Conservation (phyloP, 2,888 invertebrate species). For the Poecilus cupreus region DNA sequence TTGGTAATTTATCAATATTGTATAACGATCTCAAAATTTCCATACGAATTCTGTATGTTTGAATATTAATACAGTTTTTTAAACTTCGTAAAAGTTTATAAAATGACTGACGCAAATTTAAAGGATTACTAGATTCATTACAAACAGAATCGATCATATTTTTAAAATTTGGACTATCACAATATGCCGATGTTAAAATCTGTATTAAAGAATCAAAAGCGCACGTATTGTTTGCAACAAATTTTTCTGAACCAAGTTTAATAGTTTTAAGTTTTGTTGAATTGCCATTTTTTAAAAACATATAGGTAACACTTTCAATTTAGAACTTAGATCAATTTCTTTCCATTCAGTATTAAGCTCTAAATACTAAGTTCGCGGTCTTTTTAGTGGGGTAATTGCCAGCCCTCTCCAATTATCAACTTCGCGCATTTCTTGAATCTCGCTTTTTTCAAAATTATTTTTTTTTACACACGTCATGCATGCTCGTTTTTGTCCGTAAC, state of each 20-base stretch:
- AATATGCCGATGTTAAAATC: conserved; percentile 43
- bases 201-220: conserved; percentile 50
- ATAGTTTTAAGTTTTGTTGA: conserved; percentile 46
- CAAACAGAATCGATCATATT: conserved; percentile 15
- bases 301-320: conserved; percentile 46
- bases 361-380: conserved; percentile 50
- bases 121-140: conserved; percentile 15
- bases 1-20: conserved; percentile 4
- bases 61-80: not conserved
- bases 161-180: conserved; percentile 41
- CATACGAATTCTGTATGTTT: not conserved
- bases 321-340: conserved; percentile 48
- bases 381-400: conserved; percentile 54
- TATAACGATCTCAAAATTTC: conserved; percentile 6
- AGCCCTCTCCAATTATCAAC: conserved; percentile 59
- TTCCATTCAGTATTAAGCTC: conserved; percentile 56
- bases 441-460: conserved; percentile 11
- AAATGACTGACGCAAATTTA: not conserved
- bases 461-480: conserved; percentile 13
- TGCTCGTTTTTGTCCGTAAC: not conserved
- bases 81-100: conserved; percentile 21
- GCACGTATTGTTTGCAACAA: conserved; percentile 46
- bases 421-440: not conserved
- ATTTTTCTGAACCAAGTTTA: conserved; percentile 28
- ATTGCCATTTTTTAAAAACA: conserved; percentile 55